phyloP scores from a whole-genome alignment of 2,888 invertebrate species.

The Sisyra nigra region DNA sequence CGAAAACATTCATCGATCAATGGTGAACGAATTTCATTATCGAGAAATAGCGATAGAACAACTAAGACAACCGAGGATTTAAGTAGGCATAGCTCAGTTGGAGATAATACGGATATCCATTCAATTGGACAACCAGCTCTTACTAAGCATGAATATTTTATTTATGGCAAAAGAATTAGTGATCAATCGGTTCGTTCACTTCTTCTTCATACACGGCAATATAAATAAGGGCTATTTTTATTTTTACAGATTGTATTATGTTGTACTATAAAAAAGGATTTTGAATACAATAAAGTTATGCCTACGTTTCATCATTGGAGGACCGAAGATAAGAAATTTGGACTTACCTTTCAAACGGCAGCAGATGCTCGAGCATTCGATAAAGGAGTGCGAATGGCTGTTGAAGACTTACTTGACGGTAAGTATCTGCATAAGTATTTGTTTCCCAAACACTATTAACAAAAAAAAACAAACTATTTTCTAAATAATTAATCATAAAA shows the following conservation, averaged over 20 bases:
- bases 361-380: constrained; percentile 91
- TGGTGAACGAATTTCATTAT: background rate
- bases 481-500: too few relatives aligned
- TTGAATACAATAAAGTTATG: constrained; percentile 95
- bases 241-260: constrained; percentile 68
- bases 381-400: constrained; percentile 75
- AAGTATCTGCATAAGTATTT: constrained; percentile 23
- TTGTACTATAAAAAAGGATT: constrained; percentile 89
- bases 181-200: constrained; percentile 65
- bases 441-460: constrained; percentile 2
- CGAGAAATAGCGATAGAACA: constrained; percentile 2
- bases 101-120: constrained; percentile 8
- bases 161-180: constrained; percentile 81
- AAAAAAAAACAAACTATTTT: background rate
- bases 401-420: constrained; percentile 85
- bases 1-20: background rate
- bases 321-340: constrained; percentile 88
- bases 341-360: constrained; percentile 89
- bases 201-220: background rate
- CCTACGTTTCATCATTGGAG: constrained; percentile 98
- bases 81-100: constrained; percentile 6
- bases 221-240: background rate
- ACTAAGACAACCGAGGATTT: background rate
- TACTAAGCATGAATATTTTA: constrained; percentile 75
- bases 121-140: constrained; percentile 26